Percentiles rank a stretch among this genome's conserved stretches.
phyloP scores from a whole-genome alignment of 1,140 invertebrate genomes.

The Lasaia peninsularis region DNA sequence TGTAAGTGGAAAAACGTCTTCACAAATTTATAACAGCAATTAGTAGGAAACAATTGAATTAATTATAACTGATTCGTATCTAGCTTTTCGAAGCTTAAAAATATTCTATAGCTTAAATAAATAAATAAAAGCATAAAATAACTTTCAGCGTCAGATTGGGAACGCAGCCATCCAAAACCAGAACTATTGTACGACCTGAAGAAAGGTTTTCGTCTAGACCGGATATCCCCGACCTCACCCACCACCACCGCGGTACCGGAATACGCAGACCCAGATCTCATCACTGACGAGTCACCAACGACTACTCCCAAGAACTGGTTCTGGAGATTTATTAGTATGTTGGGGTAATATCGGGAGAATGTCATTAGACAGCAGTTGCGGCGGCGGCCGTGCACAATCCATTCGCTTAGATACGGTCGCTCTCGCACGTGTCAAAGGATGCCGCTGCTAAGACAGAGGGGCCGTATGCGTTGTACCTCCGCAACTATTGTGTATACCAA shows the following conservation, averaged over 20 bases:
- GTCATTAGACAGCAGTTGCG: no score
- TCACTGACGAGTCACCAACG: slow-evolving; percentile 18
- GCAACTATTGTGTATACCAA: no score
- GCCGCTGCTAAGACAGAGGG: no score
- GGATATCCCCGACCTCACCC: slow-evolving; percentile 12
- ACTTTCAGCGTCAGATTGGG: slow-evolving; percentile 26
- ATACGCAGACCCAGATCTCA: slow-evolving; percentile 45
- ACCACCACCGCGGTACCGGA: slow-evolving; percentile 21
- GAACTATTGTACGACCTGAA: slow-evolving; percentile 47
- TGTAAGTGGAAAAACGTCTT: no score
- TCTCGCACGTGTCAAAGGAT: no score
- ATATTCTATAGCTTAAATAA: background rate
- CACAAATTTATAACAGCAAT: no score
- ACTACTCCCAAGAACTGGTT: slow-evolving; percentile 33
- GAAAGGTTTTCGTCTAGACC: slow-evolving; percentile 43
- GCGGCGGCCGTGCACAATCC: no score
- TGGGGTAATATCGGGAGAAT: slow-evolving; percentile 13
- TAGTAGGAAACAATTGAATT: no score
- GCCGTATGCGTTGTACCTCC: no score
- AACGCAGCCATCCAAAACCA: slow-evolving; percentile 33
- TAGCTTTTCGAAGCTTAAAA: no score
- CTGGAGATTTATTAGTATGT: slow-evolving; percentile 20
- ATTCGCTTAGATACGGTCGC: no score
- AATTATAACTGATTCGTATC: no score
- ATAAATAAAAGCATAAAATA: background rate